Percentiles rank a stretch among this genome's conserved stretches.
These are phyloP conservation scores for Stegophylla sp. DNA, from an alignment of 2,888 invertebrate genomes.

Conservation along the genomic window DNA sequence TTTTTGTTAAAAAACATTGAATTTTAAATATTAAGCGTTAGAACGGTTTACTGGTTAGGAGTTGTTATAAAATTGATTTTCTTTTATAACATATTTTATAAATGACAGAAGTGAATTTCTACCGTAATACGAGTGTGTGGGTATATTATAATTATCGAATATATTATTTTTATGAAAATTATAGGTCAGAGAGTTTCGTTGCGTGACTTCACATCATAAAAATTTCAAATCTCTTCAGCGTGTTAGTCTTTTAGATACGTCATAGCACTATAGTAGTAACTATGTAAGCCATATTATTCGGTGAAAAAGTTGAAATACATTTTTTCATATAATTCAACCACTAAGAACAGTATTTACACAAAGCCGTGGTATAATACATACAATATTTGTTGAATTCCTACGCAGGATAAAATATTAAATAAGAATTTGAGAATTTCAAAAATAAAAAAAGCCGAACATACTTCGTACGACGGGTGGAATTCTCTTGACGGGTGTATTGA, in stretches of 20 bases:
- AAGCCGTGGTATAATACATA: no score
- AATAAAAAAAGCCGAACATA: no score
- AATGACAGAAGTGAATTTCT: not conserved
- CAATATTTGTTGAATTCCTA: no score
- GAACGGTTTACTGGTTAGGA: no score
- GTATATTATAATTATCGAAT: not conserved
- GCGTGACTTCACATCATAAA: not conserved
- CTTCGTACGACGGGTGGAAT: no score
- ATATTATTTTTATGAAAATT: not conserved
- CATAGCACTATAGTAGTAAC: not conserved
- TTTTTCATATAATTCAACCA: not conserved
- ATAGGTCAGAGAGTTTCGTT: not conserved
- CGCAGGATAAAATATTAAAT: no score
- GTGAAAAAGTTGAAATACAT: not conserved
- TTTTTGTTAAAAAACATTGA: not conserved
- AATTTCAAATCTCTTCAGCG: not conserved
- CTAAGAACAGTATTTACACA: no score
- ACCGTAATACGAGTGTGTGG: not conserved
- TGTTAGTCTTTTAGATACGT: not conserved
- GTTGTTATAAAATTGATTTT: no score
- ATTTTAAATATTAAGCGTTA: not conserved
- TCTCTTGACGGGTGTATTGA: no score
- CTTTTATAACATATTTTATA: not conserved
- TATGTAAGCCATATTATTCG: not conserved
- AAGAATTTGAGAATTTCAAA: no score